phyloP scores from a whole-genome alignment of 2,113 vertebrate genomes.

The Ramphastos sulfuratus region DNA sequence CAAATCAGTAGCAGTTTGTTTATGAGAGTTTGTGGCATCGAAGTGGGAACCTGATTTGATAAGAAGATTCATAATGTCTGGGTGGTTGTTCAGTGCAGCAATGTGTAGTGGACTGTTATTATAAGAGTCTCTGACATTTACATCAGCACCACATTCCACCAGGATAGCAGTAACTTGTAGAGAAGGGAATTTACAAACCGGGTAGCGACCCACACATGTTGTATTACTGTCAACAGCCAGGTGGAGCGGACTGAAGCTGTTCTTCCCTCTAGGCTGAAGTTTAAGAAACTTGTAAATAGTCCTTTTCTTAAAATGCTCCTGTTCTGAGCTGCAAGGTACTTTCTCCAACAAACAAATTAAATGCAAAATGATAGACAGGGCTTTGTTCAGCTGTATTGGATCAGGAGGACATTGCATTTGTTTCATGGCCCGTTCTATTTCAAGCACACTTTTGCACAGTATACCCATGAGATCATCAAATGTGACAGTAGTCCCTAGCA shows the following conservation, averaged over 20 bases:
- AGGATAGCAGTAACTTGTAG: slow-evolving; percentile 92
- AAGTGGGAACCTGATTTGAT: slow-evolving; percentile 96
- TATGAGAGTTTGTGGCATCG: slow-evolving; percentile 92
- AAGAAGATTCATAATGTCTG: slow-evolving; percentile 98
- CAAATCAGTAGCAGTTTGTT: slow-evolving; percentile 94
- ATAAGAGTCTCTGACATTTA: slow-evolving; percentile 92
- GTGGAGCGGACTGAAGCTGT: slow-evolving; percentile 95
- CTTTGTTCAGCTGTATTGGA: slow-evolving; percentile 93
- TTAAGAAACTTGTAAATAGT: slow-evolving; percentile 97
- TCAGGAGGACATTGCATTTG: slow-evolving; percentile 85
- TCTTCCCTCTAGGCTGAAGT: slow-evolving; percentile 93
- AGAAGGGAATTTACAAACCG: slow-evolving; percentile 98
- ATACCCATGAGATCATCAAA: slow-evolving; percentile 98
- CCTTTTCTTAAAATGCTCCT: slow-evolving; percentile 98
- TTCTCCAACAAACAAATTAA: slow-evolving; percentile 97
- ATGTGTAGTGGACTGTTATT: slow-evolving; percentile 95
- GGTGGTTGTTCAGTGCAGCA: slow-evolving; percentile 95
- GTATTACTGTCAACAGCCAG: slow-evolving; percentile 96
- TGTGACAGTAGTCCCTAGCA: slow-evolving; percentile 92
- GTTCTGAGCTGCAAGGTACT: slow-evolving; percentile 91
- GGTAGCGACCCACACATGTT: slow-evolving; percentile 95
- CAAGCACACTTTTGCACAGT: slow-evolving; percentile 94
- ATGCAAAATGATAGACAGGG: slow-evolving; percentile 97
- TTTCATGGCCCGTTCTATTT: slow-evolving; percentile 93
- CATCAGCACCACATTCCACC: slow-evolving; percentile 94